phyloP scores from a whole-genome alignment of 2,113 vertebrate genomes.

The Raja brachyura region DNA sequence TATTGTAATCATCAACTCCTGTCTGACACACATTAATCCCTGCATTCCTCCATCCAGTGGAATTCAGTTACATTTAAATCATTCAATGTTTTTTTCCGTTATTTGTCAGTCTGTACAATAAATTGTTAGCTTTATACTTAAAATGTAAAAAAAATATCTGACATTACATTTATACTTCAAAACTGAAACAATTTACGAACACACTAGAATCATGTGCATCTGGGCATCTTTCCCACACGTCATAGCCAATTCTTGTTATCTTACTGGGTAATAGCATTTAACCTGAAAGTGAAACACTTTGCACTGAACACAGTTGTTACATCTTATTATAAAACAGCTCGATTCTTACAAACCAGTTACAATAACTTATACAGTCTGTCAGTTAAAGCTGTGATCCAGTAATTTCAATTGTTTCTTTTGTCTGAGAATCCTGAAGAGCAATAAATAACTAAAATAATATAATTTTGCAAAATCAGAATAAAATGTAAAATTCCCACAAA shows the following conservation, averaged over 20 bases:
- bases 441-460: neutral
- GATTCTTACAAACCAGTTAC: neutral
- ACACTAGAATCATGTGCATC: neutral
- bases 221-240: neutral
- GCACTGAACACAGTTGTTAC: neutral
- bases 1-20: constrained; percentile 27
- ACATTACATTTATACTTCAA: neutral
- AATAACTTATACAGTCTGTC: neutral
- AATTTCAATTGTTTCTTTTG: neutral
- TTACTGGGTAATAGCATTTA: neutral
- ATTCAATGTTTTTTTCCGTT: neutral
- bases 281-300: neutral
- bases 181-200: neutral
- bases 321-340: neutral
- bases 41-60: constrained; percentile 17
- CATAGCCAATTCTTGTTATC: neutral
- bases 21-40: constrained; percentile 14
- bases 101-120: neutral
- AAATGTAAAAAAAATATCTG: neutral
- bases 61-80: neutral
- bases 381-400: neutral
- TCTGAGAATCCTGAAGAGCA: neutral
- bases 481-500: neutral
- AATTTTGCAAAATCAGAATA: neutral
- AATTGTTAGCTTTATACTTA: neutral